Conservation (phyloP, 2,888 invertebrate species). For the Cacoxenus indagator region DNA sequence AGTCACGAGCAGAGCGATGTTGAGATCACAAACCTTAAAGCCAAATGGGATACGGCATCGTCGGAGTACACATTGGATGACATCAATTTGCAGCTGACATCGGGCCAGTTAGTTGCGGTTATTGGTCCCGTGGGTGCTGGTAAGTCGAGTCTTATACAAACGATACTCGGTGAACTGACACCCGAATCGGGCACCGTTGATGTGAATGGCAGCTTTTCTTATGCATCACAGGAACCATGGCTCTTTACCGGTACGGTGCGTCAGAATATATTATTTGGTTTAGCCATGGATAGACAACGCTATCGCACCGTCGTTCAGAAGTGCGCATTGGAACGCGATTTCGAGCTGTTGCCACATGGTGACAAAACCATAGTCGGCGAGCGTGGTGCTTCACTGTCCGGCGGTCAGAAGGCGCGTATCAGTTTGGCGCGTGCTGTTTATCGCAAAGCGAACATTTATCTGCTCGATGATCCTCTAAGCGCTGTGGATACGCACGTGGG, state of each 20-base stretch:
- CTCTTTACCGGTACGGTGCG: constrained; percentile 79
- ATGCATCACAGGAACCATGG: constrained; percentile 90
- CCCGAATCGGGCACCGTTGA: constrained; percentile 73
- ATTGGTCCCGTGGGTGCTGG: constrained; percentile 82
- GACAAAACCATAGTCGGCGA: constrained; percentile 82
- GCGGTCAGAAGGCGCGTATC: constrained; percentile 90
- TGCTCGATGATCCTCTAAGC: constrained; percentile 91
- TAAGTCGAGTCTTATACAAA: constrained; percentile 74
- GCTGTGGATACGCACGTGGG: constrained; percentile 94
- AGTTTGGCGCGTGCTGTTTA: constrained; percentile 90
- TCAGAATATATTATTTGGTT: constrained; percentile 76
- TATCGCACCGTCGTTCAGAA: constrained; percentile 73
- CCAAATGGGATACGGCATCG: constrained; percentile 77
- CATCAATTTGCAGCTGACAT: constrained; percentile 76
- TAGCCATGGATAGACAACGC: constrained; percentile 74
- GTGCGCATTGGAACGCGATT: constrained; percentile 73
- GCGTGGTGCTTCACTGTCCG: constrained; percentile 85
- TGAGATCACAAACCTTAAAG: constrained; percentile 75
- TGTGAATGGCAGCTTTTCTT: constrained; percentile 77
- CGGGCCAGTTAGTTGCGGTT: constrained; percentile 77
- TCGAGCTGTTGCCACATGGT: constrained; percentile 74
- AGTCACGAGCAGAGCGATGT: constrained; percentile 58
- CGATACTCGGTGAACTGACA: constrained; percentile 73
- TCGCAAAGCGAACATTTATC: constrained; percentile 86
- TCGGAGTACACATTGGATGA: constrained; percentile 78